Percentiles rank a stretch among this genome's conserved stretches.
These are phyloP conservation scores for Drosophila testacea DNA, from an alignment of 2,888 invertebrate genomes.

Conservation along the genomic window DNA sequence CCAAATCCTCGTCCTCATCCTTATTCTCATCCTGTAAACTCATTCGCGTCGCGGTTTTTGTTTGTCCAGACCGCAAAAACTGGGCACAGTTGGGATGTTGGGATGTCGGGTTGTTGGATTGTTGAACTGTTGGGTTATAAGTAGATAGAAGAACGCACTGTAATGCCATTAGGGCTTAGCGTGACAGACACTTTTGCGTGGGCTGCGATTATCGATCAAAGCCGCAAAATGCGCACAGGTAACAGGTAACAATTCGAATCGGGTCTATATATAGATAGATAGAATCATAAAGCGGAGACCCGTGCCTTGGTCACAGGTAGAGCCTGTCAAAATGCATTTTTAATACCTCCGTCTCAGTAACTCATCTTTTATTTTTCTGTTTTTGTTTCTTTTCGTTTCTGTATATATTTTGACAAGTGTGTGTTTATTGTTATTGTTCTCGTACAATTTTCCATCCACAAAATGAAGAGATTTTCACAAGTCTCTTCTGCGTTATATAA, in stretches of 20 bases:
- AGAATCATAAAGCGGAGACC: slow-evolving; percentile 30
- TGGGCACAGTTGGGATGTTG: slow-evolving; percentile 24
- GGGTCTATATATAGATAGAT: slow-evolving; percentile 21
- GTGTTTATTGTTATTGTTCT: slow-evolving; percentile 56
- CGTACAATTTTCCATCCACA: slow-evolving; percentile 4
- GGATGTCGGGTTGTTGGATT: background rate
- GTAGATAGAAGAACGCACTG: slow-evolving; percentile 45
- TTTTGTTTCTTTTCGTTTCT: slow-evolving; percentile 10
- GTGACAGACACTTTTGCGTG: slow-evolving; percentile 78
- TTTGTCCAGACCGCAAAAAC: slow-evolving; percentile 62
- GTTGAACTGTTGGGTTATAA: slow-evolving; percentile 27
- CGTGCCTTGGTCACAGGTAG: slow-evolving; percentile 56
- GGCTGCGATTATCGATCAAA: slow-evolving; percentile 81
- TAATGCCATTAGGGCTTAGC: slow-evolving; percentile 75
- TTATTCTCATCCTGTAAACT: slow-evolving; percentile 30
- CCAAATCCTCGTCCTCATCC: slow-evolving; percentile 27
- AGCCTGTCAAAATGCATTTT: slow-evolving; percentile 65
- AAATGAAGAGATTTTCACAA: slow-evolving; percentile 75
- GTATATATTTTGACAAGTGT: slow-evolving; percentile 73
- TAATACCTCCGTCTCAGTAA: slow-evolving; percentile 39
- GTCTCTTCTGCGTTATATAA: slow-evolving; percentile 64
- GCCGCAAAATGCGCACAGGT: slow-evolving; percentile 69
- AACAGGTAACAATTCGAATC: slow-evolving; percentile 23
- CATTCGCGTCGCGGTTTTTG: slow-evolving; percentile 55
- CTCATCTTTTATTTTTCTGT: slow-evolving; percentile 22